These are phyloP conservation scores for Chionomys nivalis DNA, from an alignment of 2,113 vertebrate genomes.

Conservation along the genomic window DNA sequence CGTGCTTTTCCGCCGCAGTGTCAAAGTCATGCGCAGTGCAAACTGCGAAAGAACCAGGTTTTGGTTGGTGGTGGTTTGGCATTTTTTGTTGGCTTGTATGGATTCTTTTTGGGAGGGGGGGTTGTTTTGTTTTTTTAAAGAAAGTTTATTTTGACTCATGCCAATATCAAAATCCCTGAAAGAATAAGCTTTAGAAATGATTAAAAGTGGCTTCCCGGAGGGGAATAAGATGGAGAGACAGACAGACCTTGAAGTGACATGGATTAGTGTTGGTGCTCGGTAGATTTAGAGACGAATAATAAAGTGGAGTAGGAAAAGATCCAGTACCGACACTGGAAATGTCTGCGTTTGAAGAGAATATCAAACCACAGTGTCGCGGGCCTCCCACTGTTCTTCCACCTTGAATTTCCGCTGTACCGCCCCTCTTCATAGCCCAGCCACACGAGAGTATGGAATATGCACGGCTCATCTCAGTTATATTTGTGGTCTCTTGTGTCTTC, in stretches of 20 bases:
- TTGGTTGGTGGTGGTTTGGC: not conserved
- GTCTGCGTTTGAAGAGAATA: not conserved
- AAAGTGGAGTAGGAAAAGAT: not conserved
- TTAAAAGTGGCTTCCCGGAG: not conserved
- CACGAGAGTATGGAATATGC: not conserved
- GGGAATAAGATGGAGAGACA: not conserved
- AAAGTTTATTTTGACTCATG: not conserved
- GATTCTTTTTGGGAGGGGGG: no score
- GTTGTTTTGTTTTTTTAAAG: not conserved
- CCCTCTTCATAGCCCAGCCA: no score
- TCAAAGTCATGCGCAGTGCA: not conserved
- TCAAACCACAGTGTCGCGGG: fast-evolving
- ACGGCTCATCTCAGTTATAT: not conserved
- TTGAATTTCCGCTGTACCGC: not conserved
- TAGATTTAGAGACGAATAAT: not conserved
- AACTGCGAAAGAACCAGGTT: not conserved
- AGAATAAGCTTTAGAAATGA: not conserved
- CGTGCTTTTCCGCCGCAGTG: not conserved
- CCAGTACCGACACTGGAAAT: not conserved
- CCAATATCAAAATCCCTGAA: not conserved
- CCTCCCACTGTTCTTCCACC: not conserved
- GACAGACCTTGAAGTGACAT: not conserved
- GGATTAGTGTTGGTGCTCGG: not conserved
- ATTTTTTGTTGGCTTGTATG: no score
- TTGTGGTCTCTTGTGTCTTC: not conserved